Conservation (phyloP, 2,113 vertebrate genomes). For the Circaetus cinerascens region DNA sequence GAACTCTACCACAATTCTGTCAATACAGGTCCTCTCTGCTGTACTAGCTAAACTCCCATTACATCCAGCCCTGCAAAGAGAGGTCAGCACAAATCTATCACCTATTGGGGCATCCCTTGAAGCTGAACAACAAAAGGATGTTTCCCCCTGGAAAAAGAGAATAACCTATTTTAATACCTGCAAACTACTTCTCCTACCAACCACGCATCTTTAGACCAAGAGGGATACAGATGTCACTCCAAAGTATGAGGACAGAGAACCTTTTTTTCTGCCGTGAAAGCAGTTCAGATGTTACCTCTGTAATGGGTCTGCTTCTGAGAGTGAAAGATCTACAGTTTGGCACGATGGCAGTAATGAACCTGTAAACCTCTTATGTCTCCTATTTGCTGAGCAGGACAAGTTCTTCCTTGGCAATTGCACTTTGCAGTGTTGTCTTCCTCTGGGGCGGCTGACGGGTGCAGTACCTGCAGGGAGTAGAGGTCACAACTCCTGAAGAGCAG, state of each 20-base stretch:
- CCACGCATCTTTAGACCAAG: background rate
- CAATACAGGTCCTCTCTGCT: background rate
- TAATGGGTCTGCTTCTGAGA: background rate
- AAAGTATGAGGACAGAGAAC: background rate
- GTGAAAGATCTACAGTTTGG: background rate
- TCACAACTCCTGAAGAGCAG: background rate
- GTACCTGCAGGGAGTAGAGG: background rate
- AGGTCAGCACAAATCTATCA: background rate
- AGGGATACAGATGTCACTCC: background rate
- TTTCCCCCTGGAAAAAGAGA: background rate
- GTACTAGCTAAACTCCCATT: background rate
- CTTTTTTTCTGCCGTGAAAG: background rate
- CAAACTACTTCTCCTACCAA: background rate
- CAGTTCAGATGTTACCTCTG: background rate
- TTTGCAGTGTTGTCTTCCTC: background rate
- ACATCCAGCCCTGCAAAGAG: background rate
- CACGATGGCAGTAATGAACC: background rate
- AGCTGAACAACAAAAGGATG: background rate
- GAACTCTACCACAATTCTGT: background rate
- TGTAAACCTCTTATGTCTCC: background rate
- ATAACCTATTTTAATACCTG: background rate
- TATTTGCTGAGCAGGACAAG: background rate
- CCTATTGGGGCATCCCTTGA: background rate
- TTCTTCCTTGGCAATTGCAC: background rate
- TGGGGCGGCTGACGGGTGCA: background rate